A percentile compares a stretch with the other conserved stretches of the same genome.
Evolutionary conservation across 2,113 vertebrate genomes (phyloP).

Genomic region (Protobothrops flavoviridis): DNA sequence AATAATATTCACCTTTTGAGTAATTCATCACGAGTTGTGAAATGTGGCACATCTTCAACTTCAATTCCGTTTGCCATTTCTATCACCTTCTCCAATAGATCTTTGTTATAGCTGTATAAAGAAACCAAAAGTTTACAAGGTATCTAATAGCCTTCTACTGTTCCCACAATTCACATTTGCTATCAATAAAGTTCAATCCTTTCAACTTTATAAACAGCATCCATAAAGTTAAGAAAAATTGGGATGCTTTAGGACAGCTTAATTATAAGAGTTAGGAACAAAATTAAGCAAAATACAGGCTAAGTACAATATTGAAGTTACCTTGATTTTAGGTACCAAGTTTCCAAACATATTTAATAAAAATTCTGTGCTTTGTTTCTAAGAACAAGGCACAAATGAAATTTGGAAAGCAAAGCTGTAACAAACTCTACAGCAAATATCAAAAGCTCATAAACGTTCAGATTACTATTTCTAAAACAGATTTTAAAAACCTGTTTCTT

Average conservation of each 20-base stretch:
- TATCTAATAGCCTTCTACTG: neutral
- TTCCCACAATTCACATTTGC: neutral
- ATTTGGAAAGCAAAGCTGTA: neutral
- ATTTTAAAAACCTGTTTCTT: neutral
- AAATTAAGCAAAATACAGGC: neutral
- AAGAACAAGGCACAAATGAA: neutral
- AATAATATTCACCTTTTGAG: conserved; percentile 71
- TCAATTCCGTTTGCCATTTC: conserved; percentile 84
- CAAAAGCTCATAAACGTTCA: neutral
- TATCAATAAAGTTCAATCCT: neutral
- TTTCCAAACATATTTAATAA: neutral
- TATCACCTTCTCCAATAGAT: conserved; percentile 82
- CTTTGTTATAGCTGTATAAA: conserved; percentile 74
- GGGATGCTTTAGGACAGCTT: neutral
- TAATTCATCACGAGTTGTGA: conserved; percentile 85
- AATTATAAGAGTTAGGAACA: neutral
- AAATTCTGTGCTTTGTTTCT: neutral
- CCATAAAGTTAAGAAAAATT: neutral
- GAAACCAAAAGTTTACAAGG: conserved; percentile 35
- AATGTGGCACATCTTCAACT: conserved; percentile 82
- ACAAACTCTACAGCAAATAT: neutral
- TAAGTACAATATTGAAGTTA: neutral
- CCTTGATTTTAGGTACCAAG: neutral
- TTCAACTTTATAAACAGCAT: neutral
- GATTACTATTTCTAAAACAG: neutral